These are phyloP conservation scores for Cataglyphis altisquamis DNA, from an alignment of 2,888 invertebrate species.

Conservation along the genomic window DNA sequence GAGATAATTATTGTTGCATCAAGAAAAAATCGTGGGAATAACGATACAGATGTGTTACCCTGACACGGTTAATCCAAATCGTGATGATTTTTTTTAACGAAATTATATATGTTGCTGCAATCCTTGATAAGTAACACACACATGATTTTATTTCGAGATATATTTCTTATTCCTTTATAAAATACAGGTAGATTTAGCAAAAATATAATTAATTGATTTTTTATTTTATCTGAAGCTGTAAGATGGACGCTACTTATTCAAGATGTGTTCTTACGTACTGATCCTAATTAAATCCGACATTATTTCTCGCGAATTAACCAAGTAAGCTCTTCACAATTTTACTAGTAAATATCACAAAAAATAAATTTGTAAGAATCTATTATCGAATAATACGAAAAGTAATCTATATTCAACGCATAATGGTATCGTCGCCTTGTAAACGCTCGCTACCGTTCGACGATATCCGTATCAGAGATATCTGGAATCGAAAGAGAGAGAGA, in stretches of 20 bases:
- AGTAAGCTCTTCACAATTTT: not conserved
- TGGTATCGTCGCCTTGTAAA: conserved; percentile 50
- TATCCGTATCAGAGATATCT: conserved; percentile 77
- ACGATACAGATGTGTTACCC: not conserved
- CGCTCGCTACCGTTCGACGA: conserved; percentile 73
- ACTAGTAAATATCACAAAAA: conserved; percentile 22
- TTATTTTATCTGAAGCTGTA: not conserved
- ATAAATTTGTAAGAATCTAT: conserved; percentile 13
- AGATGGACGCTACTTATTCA: not conserved
- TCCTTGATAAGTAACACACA: not conserved
- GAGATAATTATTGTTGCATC: not conserved
- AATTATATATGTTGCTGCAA: not conserved
- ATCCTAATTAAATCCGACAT: not conserved
- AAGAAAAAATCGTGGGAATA: not conserved
- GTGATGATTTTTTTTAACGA: not conserved
- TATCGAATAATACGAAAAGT: conserved; percentile 31
- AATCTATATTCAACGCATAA: conserved; percentile 26
- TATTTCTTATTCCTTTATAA: not conserved
- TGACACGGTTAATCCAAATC: not conserved
- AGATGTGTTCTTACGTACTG: not conserved
- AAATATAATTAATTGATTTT: not conserved
- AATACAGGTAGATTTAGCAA: not conserved
- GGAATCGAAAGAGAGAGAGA: conserved; percentile 60
- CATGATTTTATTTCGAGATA: not conserved
- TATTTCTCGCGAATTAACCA: conserved; percentile 36